Evolutionary conservation across 2,888 invertebrate species (phyloP), one percentile per base, ranked within the genome.

Genomic region (Petrophora chlorosata): DNA sequence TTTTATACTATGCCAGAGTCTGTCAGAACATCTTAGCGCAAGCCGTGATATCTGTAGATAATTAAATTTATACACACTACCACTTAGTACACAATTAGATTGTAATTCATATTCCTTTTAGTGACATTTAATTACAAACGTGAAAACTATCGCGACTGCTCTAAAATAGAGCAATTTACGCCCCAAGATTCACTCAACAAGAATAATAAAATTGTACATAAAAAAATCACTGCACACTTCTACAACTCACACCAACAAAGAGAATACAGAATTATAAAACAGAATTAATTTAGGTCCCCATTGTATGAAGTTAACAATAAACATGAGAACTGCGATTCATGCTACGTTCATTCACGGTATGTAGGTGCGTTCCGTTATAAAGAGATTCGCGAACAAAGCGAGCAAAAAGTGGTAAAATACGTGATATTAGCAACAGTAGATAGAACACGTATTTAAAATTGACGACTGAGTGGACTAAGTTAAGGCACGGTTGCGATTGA

Each of bases 331-430:
- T 47, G 39, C 38, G 43, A 45, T 44, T 49, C 51, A 44, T 41
- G 48, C 17, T 38, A 13, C 23, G 35, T 59, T 59, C 53, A 25
- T 25, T 10, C 10, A n/a, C 59, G 52, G 42, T 46, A 46, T 9
- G 35, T n/a, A n/a, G n/a, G n/a, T n/a, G n/a, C n/a, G n/a, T n/a
- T n/a, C n/a, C n/a, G n/a, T n/a, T n/a, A n/a, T n/a, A 48, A 39
- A 53, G 43, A 51, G 50, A 19, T 17, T 30, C 8, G 49, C 50
- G 17, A 57, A 60, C 57, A 60, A 57, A 42, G 55, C 32, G 33
- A 19, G 19, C 25, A 34, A 47, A 59, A 59, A 33, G 8, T 17
- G 38, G 12, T 22, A 43, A 38, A 26, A 23, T n/a, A 39, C 39
- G 39, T 39, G 39, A 39, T 39, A 19, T 39, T 26, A 7, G 5